These are phyloP conservation scores for Cerceris rybyensis DNA, from an alignment of 2,888 invertebrate species.

Conservation along the genomic window DNA sequence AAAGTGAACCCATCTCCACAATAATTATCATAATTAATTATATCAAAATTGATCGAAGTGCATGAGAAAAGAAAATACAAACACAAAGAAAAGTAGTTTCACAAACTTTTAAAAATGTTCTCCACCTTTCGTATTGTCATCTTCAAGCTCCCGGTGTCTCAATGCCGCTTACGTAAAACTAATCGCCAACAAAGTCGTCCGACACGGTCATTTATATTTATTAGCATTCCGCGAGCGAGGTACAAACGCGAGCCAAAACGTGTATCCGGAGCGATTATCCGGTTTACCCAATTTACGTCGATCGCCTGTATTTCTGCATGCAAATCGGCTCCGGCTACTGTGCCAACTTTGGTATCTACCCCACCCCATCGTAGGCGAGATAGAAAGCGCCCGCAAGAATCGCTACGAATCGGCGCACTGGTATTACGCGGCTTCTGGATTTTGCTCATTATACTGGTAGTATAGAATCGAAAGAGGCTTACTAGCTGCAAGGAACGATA, in stretches of 20 bases:
- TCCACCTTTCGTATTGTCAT: not conserved
- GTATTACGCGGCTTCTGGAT: conserved; percentile 33
- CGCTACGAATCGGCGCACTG: conserved; percentile 40
- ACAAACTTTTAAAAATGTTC: too few species aligned
- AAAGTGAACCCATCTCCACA: too few species aligned
- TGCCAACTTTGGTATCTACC: conserved; percentile 39
- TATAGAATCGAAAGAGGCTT: conserved; percentile 16
- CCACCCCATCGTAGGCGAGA: conserved; percentile 18
- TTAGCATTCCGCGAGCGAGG: conserved; percentile 13
- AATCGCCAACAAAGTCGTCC: not conserved
- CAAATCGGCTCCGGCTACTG: conserved; percentile 37
- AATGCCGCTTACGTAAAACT: not conserved
- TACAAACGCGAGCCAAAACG: conserved; percentile 35
- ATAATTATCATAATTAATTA: too few species aligned
- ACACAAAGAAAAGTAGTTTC: too few species aligned
- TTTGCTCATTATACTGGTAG: conserved; percentile 16
- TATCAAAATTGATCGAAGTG: too few species aligned
- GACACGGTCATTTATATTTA: conserved; percentile 36
- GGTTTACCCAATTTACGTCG: conserved; percentile 39
- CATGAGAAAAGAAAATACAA: too few species aligned
- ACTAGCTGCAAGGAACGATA: not conserved
- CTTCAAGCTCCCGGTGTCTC: not conserved
- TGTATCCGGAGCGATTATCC: conserved; percentile 45
- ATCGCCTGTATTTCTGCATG: conserved; percentile 38
- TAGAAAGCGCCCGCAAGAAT: conserved; percentile 51